Conservation (phyloP, 2,113 vertebrate species). For the Halcyon senegalensis region DNA sequence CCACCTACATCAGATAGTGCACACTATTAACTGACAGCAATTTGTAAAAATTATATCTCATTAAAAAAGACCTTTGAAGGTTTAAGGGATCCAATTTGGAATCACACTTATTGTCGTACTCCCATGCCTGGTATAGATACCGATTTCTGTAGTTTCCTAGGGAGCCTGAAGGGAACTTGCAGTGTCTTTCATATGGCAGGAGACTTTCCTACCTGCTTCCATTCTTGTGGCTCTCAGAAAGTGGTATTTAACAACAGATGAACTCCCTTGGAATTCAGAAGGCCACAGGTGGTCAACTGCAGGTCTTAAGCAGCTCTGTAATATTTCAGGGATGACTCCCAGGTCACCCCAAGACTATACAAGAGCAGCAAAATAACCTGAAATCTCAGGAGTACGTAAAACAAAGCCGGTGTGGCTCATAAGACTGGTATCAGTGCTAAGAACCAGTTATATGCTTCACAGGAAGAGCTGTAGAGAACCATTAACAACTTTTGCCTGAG, state of each 20-base stretch:
- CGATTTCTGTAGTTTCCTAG: background rate
- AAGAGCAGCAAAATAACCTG: background rate
- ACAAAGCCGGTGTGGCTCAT: background rate
- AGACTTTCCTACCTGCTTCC: background rate
- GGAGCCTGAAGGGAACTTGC: background rate
- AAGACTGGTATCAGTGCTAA: background rate
- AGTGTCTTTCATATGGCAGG: background rate
- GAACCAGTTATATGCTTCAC: background rate
- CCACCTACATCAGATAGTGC: background rate
- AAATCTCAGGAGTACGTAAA: background rate
- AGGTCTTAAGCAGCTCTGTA: background rate
- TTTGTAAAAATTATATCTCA: background rate
- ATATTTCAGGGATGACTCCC: background rate
- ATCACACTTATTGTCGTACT: background rate
- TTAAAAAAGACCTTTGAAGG: background rate
- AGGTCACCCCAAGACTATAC: background rate
- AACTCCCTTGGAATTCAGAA: background rate
- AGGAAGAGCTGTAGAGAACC: background rate
- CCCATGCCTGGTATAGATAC: background rate
- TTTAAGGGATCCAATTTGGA: background rate
- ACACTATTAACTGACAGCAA: background rate
- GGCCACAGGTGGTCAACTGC: background rate
- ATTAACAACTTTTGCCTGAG: background rate
- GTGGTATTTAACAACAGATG: background rate
- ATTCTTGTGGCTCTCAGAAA: background rate